Percentiles rank a stretch among this genome's conserved stretches.
Evolutionary conservation across 2,113 vertebrate genomes (phyloP).

Genomic region (Anolis carolinensis): DNA sequence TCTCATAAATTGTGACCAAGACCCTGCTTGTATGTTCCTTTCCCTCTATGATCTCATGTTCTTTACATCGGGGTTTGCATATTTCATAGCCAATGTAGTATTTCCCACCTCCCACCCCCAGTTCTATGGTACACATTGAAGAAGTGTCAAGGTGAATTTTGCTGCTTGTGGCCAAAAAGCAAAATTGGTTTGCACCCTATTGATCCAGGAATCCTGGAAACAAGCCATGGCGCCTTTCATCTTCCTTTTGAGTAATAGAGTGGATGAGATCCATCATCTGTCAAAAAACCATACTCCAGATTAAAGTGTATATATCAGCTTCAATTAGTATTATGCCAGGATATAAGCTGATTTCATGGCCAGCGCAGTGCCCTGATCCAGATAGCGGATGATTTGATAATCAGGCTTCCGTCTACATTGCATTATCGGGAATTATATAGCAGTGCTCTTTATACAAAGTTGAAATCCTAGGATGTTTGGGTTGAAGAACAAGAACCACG

Average conservation of each 20-base stretch:
- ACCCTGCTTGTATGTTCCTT: background rate
- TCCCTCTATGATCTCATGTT: background rate
- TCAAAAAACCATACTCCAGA: slow-evolving; percentile 63
- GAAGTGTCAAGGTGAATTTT: slow-evolving; percentile 63
- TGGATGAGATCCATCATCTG: slow-evolving; percentile 71
- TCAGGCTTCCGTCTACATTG: background rate
- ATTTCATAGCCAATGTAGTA: slow-evolving; percentile 39
- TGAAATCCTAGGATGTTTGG: background rate
- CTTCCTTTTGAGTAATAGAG: slow-evolving; percentile 62
- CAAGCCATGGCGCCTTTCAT: slow-evolving; percentile 58
- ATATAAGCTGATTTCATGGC: slow-evolving; percentile 43
- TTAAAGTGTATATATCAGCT: slow-evolving; percentile 65
- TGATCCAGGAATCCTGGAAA: slow-evolving; percentile 59
- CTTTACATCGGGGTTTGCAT: background rate
- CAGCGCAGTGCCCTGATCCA: background rate
- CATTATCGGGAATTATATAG: slow-evolving; percentile 14
- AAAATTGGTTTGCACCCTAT: slow-evolving; percentile 62
- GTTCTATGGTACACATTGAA: slow-evolving; percentile 63
- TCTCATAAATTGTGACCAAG: background rate
- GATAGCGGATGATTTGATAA: no score
- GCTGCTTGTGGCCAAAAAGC: slow-evolving; percentile 62
- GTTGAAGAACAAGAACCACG: background rate
- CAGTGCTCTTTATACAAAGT: background rate
- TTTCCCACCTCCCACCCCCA: slow-evolving; percentile 50
- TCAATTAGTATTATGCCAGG: slow-evolving; percentile 52